These are phyloP conservation scores for Prunella himalayana DNA, from an alignment of 2,113 vertebrate genomes.

Conservation along the genomic window DNA sequence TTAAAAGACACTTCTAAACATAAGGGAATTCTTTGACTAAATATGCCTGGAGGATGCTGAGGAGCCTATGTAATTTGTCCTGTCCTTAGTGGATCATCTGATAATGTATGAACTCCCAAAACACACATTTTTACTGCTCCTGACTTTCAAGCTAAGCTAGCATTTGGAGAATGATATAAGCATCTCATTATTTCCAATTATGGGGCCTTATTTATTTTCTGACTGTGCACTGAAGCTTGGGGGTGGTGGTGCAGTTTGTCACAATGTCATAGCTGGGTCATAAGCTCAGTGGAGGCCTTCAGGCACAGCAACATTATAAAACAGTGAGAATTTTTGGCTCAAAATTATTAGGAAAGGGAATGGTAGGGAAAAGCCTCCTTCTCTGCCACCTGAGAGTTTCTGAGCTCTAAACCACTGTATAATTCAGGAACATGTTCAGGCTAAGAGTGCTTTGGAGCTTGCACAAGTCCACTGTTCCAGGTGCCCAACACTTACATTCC, in stretches of 20 bases:
- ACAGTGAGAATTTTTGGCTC: background rate
- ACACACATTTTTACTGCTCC: background rate
- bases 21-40: background rate
- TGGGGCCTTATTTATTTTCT: slow-evolving; percentile 1
- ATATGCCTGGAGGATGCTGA: background rate
- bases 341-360: background rate
- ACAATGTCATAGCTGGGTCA: background rate
- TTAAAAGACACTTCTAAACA: background rate
- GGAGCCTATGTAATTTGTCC: background rate
- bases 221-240: background rate
- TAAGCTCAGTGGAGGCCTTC: background rate
- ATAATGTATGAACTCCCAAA: background rate
- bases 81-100: background rate
- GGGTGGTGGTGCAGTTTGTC: background rate
- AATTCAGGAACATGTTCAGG: background rate
- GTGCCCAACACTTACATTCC: background rate
- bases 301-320: background rate
- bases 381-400: background rate
- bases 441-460: background rate
- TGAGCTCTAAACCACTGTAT: background rate
- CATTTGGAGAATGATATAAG: slow-evolving; percentile 1
- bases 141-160: background rate
- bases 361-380: background rate
- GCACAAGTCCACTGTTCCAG: background rate
- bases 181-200: slow-evolving; percentile 34